These are phyloP conservation scores for Poeciliopsis turneri DNA, from an alignment of 2,797 vertebrate species.

Conservation along the genomic window DNA sequence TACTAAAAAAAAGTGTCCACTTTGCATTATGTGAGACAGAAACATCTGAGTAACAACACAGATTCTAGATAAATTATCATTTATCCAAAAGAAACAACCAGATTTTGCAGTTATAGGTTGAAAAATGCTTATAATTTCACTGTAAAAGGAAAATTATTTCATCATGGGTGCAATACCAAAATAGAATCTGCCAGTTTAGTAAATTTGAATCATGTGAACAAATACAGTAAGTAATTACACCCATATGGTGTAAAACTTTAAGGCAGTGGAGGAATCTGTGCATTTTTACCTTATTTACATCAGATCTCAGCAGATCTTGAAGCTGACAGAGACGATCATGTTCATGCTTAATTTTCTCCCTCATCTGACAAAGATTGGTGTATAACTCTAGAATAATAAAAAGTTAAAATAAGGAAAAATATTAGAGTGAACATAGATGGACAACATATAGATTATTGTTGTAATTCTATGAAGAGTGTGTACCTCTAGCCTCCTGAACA, in stretches of 20 bases:
- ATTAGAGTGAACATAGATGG: neutral
- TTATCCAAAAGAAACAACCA: neutral
- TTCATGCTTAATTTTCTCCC: slow-evolving; percentile 79
- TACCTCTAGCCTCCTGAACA: slow-evolving; percentile 81
- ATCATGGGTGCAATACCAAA: neutral
- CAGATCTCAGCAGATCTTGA: slow-evolving; percentile 72
- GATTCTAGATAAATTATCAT: neutral
- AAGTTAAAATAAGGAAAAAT: neutral
- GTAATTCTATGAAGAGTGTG: neutral
- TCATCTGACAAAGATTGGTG: slow-evolving; percentile 80
- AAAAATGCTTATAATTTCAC: neutral
- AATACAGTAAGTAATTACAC: neutral
- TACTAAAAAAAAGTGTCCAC: neutral
- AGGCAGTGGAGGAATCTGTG: neutral
- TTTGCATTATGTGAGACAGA: neutral
- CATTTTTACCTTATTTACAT: slow-evolving; percentile 75
- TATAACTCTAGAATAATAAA: slow-evolving; percentile 70
- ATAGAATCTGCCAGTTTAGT: neutral
- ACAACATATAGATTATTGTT: neutral
- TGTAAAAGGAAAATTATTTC: neutral
- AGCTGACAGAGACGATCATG: slow-evolving; percentile 78
- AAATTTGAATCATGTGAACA: neutral
- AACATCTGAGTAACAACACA: neutral
- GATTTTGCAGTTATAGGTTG: neutral
- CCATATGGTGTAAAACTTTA: neutral